phyloP scores from a whole-genome alignment of 2,797 vertebrate genomes.

The Pterois miles region DNA sequence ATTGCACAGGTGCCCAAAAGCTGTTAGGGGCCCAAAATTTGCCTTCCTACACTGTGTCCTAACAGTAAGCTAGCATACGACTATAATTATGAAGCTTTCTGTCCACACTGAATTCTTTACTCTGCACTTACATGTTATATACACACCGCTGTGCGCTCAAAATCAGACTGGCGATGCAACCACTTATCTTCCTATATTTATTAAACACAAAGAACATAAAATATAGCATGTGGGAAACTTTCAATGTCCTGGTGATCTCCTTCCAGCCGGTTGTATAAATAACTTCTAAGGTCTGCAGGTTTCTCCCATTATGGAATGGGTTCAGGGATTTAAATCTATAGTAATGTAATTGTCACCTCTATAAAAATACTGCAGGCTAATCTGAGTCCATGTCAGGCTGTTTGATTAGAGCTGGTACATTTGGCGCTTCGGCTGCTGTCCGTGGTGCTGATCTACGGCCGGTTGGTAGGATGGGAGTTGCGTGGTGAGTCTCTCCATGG shows the following conservation, averaged over 20 bases:
- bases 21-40: too few relatives aligned
- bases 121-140: background rate
- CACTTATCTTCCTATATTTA: background rate
- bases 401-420: background rate
- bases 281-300: background rate
- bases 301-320: background rate
- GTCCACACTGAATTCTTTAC: background rate
- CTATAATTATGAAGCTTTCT: background rate
- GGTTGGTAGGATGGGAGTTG: background rate
- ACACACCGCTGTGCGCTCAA: background rate
- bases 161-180: background rate
- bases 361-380: background rate
- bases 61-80: background rate
- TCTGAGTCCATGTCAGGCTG: background rate
- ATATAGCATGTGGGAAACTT: background rate
- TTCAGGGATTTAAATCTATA: background rate
- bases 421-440: background rate
- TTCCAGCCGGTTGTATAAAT: background rate
- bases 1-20: too few relatives aligned
- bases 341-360: background rate
- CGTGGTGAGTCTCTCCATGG: background rate
- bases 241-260: background rate
- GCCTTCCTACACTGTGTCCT: background rate
- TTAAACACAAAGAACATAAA: background rate
- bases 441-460: background rate